phyloP scores from a whole-genome alignment of 1,140 invertebrate genomes.

The silkworm (Bombyx mori) region DNA sequence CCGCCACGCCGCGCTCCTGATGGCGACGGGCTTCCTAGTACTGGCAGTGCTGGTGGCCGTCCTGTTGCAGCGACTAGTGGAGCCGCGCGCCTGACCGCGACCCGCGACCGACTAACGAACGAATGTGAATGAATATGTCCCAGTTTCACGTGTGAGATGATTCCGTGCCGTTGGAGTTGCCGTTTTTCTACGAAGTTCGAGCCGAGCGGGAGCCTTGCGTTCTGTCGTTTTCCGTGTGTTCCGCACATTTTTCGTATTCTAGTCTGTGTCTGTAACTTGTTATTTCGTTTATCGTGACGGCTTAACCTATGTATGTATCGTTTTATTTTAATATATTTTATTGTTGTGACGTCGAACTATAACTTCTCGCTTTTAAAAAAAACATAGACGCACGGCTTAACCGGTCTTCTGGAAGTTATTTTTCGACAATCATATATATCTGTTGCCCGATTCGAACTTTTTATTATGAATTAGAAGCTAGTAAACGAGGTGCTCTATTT shows the following conservation, averaged over 20 bases:
- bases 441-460: slow-evolving; percentile 22
- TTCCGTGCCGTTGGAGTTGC: slow-evolving; percentile 32
- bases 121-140: background rate
- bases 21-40: slow-evolving; percentile 74
- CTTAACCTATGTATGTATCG: slow-evolving; percentile 13
- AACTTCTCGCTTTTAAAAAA: background rate
- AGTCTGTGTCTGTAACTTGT: slow-evolving; percentile 51
- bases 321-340: slow-evolving; percentile 7
- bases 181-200: slow-evolving; percentile 36
- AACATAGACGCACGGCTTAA: too few species aligned
- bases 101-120: slow-evolving; percentile 19
- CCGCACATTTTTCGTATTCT: slow-evolving; percentile 46
- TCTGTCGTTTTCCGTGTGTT: slow-evolving; percentile 24
- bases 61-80: slow-evolving; percentile 69
- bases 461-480: slow-evolving; percentile 42
- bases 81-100: slow-evolving; percentile 49
- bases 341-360: background rate
- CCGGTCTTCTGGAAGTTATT: too few species aligned
- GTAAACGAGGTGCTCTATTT: slow-evolving; percentile 65
- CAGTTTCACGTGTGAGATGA: slow-evolving; percentile 3
- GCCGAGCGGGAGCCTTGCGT: slow-evolving; percentile 20
- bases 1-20: slow-evolving; percentile 76
- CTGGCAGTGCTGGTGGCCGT: slow-evolving; percentile 77
- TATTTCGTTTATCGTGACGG: slow-evolving; percentile 28
- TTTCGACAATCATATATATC: slow-evolving; percentile 16